Conservation (phyloP, 2,113 vertebrate species). For the Pandion haliaetus region DNA sequence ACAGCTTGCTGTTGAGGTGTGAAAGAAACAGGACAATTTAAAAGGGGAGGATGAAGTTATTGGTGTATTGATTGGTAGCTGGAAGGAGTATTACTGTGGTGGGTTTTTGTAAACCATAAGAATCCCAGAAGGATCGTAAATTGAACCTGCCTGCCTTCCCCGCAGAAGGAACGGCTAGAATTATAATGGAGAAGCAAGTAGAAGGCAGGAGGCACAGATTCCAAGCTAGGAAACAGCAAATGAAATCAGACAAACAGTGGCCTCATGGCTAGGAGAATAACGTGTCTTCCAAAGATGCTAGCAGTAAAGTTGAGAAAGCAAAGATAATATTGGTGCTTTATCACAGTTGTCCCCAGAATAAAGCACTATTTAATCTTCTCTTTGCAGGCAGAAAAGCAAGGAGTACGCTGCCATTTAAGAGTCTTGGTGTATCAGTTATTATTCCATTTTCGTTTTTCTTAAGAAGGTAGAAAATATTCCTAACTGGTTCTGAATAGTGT, state of each 20-base stretch:
- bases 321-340: not conserved
- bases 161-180: not conserved
- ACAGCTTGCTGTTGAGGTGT: not conserved
- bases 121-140: not conserved
- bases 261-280: not conserved
- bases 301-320: not conserved
- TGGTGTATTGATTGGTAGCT: not conserved
- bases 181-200: not conserved
- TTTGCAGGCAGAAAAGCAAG: not conserved
- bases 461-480: slow-evolving; percentile 5
- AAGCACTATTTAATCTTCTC: not conserved
- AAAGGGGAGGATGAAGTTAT: not conserved
- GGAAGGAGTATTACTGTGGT: not conserved
- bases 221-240: not conserved
- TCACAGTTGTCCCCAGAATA: not conserved
- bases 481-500: not conserved
- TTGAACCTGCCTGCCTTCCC: not conserved
- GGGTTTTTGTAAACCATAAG: not conserved
- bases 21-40: not conserved
- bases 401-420: not conserved
- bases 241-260: not conserved
- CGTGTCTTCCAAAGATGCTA: not conserved
- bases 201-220: not conserved
- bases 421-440: not conserved
- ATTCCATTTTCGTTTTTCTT: not conserved